A percentile compares a stretch with the other conserved stretches of the same genome.
These are phyloP conservation scores for Morelia viridis DNA, from an alignment of 2,797 vertebrate genomes.

Conservation along the genomic window DNA sequence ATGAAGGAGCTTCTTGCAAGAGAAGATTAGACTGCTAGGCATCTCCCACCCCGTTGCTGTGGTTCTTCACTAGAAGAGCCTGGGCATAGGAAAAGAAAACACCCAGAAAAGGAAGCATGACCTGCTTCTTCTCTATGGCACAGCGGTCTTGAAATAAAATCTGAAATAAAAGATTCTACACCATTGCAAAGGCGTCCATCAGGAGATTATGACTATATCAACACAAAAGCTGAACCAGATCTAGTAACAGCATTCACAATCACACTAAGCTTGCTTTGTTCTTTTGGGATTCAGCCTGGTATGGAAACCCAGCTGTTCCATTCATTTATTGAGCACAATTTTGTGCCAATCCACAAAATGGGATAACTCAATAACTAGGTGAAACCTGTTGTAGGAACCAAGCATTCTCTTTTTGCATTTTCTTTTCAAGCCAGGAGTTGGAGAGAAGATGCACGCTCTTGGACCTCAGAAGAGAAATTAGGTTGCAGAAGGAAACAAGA, in stretches of 20 bases:
- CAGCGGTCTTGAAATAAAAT: not conserved
- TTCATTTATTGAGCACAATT: not conserved
- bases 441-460: not conserved
- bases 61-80: not conserved
- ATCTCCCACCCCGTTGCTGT: not conserved
- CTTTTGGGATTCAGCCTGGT: not conserved
- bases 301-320: not conserved
- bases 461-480: not conserved
- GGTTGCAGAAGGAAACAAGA: accelerated
- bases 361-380: not conserved
- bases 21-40: not conserved
- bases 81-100: not conserved
- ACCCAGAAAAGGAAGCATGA: not conserved
- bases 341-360: not conserved
- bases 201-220: not conserved
- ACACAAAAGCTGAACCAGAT: not conserved
- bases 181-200: not conserved
- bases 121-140: not conserved
- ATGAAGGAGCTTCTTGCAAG: not conserved
- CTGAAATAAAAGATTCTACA: not conserved
- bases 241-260: not conserved
- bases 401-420: not conserved
- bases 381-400: not conserved
- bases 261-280: not conserved
- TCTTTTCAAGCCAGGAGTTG: not conserved